Evolutionary conservation across 1,140 invertebrate genomes (phyloP), one percentile per base, ranked within the genome.

Genomic region (Scaptodrosophila lebanonensis): DNA sequence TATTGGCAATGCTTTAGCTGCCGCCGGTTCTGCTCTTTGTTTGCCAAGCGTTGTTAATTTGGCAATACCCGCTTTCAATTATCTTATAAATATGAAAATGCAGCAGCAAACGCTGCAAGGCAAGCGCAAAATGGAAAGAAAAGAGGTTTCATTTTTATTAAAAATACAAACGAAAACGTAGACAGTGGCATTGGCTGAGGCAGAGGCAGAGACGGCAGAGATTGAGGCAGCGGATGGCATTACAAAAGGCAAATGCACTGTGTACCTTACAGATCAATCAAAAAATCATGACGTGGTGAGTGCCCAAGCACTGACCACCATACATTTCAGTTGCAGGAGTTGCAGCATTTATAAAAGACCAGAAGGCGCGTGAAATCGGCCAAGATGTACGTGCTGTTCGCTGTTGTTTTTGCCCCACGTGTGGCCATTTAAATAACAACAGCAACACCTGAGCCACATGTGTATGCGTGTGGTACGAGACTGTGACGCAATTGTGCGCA

Each of bases 21-120:
- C 43, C 30, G 58, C 32, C 40, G 42, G 51, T 56, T 60, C 47
- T 33, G 45, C 54, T 43, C 45, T 58, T 73, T 85, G 83, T 85
- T 85, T 85, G 66, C 73, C 64, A 60, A 85, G 79, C 70, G 79
- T 69, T 76, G 70, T 85, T 85, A 85, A 85, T 85, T 85, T 85
- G 83, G 83, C 77, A 85, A 85, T 83, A 85, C 83, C 83, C 83
- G 77, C 83, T 85, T 85, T 85, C 83, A 85, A 85, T 85, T 85
- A 85, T 85, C 83, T 85, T 85, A 85, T 85, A 85, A 85, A 85
- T 85, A 85, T 85, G 83, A 85, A 85, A 85, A 85, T 85, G 83
- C 73, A 82, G 77, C 73, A 75, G 75, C 66, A 82, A 82, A 58
- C 70, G 65, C 75, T 75, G 36, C 62, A 56, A 73, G 73, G 59